A percentile compares a stretch with the other conserved stretches of the same genome.
Evolutionary conservation across 2,113 vertebrate genomes (phyloP).

Genomic region (Aythya baeri): DNA sequence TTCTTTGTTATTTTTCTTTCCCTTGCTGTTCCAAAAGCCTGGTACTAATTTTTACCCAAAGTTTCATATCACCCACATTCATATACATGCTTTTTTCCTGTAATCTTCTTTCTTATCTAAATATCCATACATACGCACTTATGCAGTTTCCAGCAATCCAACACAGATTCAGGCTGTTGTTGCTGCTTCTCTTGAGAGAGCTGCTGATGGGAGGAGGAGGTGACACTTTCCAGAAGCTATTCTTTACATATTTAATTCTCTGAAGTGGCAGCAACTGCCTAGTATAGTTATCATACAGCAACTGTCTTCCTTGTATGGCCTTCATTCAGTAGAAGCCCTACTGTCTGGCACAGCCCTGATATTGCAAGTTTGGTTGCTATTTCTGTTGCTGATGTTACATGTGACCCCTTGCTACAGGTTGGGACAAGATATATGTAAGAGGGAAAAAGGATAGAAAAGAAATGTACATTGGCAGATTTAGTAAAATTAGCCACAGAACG

Average conservation of each 20-base stretch:
- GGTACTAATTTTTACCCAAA: background rate
- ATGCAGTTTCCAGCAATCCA: background rate
- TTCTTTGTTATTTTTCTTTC: background rate
- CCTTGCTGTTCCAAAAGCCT: background rate
- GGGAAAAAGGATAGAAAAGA: background rate
- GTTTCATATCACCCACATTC: background rate
- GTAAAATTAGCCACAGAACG: background rate
- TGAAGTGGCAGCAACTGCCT: background rate
- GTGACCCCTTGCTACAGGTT: background rate
- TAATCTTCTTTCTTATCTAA: background rate
- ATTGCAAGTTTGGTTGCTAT: background rate
- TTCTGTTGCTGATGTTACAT: background rate
- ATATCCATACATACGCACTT: background rate
- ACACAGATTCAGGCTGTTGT: too few species aligned
- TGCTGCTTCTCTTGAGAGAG: background rate
- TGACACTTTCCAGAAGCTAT: background rate
- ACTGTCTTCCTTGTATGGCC: background rate
- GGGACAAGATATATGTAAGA: background rate
- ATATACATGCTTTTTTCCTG: background rate
- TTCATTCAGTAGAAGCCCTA: background rate
- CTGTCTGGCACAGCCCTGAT: rapidly evolving
- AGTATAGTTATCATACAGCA: background rate
- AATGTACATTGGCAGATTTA: background rate
- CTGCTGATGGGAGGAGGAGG: background rate
- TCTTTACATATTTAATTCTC: background rate